phyloP scores from a whole-genome alignment of 2,888 invertebrate genomes.

The Quadriops clusia region DNA sequence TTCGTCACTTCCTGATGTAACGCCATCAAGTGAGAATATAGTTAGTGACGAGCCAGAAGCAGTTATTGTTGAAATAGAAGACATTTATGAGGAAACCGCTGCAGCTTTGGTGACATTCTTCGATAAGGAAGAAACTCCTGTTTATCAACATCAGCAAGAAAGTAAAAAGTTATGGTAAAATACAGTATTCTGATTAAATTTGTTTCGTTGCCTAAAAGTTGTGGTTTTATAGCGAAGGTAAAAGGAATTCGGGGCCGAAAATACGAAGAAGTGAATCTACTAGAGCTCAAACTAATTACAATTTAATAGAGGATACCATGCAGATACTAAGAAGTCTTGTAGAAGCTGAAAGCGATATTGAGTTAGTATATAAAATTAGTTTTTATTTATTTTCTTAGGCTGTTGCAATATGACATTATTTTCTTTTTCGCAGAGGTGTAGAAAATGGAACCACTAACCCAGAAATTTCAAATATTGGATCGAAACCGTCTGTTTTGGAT shows the following conservation, averaged over 20 bases:
- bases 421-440: no score
- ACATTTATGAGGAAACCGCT: slow-evolving; percentile 67
- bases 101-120: slow-evolving; percentile 55
- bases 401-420: no score
- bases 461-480: no score
- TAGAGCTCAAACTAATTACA: slow-evolving; percentile 37
- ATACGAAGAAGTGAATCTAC: slow-evolving; percentile 30
- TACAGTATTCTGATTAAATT: slow-evolving; percentile 3
- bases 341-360: slow-evolving; percentile 35
- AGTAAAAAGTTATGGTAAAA: slow-evolving; percentile 43
- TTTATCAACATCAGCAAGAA: slow-evolving; percentile 57
- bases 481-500: no score
- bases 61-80: slow-evolving; percentile 69
- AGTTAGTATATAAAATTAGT: slow-evolving; percentile 18
- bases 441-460: no score
- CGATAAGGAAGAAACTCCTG: slow-evolving; percentile 61
- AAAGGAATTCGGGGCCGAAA: slow-evolving; percentile 31
- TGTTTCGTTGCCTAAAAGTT: neutral
- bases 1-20: slow-evolving; percentile 26
- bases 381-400: slow-evolving; percentile 2
- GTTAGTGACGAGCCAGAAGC: slow-evolving; percentile 51
- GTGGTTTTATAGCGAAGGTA: slow-evolving; percentile 33
- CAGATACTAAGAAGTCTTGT: slow-evolving; percentile 34
- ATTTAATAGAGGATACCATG: slow-evolving; percentile 39
- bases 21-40: slow-evolving; percentile 20